Evolutionary conservation across 2,113 vertebrate species (phyloP).

Genomic region (Forbesichthys papilliferus): DNA sequence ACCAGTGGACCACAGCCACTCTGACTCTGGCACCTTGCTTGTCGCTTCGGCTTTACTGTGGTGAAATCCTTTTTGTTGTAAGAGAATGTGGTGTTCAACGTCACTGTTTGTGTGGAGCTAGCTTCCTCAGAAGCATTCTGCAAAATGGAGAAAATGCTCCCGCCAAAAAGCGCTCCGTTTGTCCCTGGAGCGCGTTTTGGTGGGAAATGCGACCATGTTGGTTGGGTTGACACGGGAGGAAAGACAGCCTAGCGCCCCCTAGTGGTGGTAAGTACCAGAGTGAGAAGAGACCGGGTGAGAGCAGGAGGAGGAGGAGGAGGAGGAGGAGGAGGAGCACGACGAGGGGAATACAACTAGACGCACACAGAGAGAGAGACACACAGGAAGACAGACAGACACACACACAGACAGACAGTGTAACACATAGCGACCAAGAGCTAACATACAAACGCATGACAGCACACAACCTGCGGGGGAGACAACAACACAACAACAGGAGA

Average conservation of each 20-base stretch:
- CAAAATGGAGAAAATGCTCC: neutral
- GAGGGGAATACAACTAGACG: constrained; percentile 65
- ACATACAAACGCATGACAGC: constrained; percentile 71
- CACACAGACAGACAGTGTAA: constrained; percentile 68
- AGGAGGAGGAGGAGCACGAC: constrained; percentile 72
- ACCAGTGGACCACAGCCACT: constrained; percentile 24
- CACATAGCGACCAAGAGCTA: constrained; percentile 71
- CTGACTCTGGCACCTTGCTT: constrained; percentile 59
- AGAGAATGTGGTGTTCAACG: neutral
- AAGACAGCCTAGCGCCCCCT: neutral
- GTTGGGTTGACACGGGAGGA: neutral
- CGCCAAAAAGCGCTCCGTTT: neutral
- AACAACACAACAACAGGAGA: constrained; percentile 54
- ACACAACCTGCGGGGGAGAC: constrained; percentile 74
- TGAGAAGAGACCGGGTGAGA: constrained; percentile 72
- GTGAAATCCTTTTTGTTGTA: neutral
- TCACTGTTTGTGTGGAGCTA: too few relatives aligned
- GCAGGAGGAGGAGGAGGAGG: constrained; percentile 66
- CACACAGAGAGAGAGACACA: constrained; percentile 42
- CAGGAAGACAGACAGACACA: constrained; percentile 37
- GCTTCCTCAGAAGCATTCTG: constrained; percentile 8
- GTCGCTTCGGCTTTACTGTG: neutral
- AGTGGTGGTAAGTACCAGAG: constrained; percentile 67
- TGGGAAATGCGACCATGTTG: neutral
- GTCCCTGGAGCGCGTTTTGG: constrained; percentile 3